Evolutionary conservation across 2,113 vertebrate genomes (phyloP), one percentile per base, ranked within the genome.

Genomic region (Microtus ochrogaster): DNA sequence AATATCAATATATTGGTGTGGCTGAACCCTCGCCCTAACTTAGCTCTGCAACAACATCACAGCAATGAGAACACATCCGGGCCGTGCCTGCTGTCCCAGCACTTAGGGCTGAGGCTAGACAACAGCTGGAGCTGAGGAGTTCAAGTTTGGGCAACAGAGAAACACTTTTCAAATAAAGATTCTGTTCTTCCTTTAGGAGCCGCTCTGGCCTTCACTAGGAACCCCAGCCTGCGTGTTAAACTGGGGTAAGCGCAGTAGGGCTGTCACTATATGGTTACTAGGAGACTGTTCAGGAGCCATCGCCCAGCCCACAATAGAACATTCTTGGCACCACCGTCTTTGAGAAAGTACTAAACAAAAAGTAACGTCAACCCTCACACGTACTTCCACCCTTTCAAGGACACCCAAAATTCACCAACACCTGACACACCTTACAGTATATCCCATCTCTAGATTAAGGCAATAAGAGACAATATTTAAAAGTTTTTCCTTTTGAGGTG

Each of bases 251-350:
- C 17, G 22, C 61, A 33, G 26, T 21, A 12, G 17, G 17, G 28
- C 26, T 19, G 61, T 16, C 41, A 70, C 0, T 30, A 33, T 10
- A 33, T 5, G 39, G 49, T n/a, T 17, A 26, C 10, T 33, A 0
- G 3, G 14, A 94, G 81, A 47, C 44, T 61, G 44, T 0, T 0
- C 0, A 55, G 21, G 44, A 1, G 58, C 30, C 33, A 68, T 10
- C 0, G 36, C 11, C 58, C 58, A 11, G 33, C 1, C 1, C 30
- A 12, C 39, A 68, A 5, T 19, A 66, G 82, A 85, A 33, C 83
- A 66, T 3, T 22, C 61, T 47, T 3, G 8, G 8, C 39, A 33
- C 9, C 58, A 44, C 30, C 8, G 4, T 33, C 81, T 65, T 63
- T 36, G 63, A 85, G 63, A 47, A 49, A 85, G 28, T 33, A 68